Percentiles rank a stretch among this genome's conserved stretches.
These are phyloP conservation scores for Eupeodes latifasciatus DNA, from an alignment of 2,888 invertebrate species.

Conservation along the genomic window DNA sequence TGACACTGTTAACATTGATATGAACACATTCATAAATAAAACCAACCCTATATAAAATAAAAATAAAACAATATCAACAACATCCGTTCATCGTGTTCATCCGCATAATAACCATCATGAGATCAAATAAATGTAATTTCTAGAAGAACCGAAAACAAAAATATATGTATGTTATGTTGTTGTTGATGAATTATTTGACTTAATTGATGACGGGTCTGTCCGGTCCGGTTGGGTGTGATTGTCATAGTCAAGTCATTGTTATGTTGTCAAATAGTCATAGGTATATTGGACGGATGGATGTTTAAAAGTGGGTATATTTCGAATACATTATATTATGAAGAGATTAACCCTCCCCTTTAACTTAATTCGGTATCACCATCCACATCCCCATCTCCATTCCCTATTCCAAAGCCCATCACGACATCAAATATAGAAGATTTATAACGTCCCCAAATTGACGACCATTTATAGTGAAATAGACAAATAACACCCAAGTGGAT, in stretches of 20 bases:
- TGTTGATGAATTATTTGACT: slow-evolving; percentile 17
- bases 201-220: slow-evolving; percentile 21
- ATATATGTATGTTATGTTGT: background rate
- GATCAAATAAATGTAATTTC: background rate
- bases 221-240: background rate
- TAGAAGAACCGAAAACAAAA: background rate
- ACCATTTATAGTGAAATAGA: slow-evolving; percentile 20
- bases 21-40: background rate
- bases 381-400: background rate
- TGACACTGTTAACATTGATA: too few species aligned
- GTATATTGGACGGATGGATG: background rate
- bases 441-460: slow-evolving; percentile 14
- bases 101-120: background rate
- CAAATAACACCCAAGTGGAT: slow-evolving; percentile 23
- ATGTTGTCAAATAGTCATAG: slow-evolving; percentile 9
- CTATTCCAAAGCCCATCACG: too few species aligned
- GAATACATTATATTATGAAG: background rate
- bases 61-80: background rate
- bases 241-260: background rate
- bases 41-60: background rate
- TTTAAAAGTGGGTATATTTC: background rate
- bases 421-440: slow-evolving; percentile 12
- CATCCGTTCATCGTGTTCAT: slow-evolving; percentile 5
- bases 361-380: background rate
- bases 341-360: background rate